Conservation (phyloP, 1,140 invertebrate genomes). For the Notospermus geniculatus region DNA sequence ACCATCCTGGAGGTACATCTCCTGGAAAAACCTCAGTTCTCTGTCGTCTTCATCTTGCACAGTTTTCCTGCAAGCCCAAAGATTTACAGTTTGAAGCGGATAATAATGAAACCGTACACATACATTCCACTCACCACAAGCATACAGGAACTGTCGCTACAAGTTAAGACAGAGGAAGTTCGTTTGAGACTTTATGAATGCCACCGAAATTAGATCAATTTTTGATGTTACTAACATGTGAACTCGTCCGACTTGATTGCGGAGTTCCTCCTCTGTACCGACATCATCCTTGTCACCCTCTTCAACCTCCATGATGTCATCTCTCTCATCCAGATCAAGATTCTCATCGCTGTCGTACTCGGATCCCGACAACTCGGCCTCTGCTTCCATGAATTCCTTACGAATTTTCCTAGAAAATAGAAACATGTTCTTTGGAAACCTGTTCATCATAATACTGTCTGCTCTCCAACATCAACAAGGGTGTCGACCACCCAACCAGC, state of each 20-base stretch:
- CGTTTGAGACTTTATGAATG: too few species aligned
- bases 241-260: conserved; percentile 56
- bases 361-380: conserved; percentile 74
- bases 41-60: conserved; percentile 78
- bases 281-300: conserved; percentile 68
- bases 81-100: too few species aligned
- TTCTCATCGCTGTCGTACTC: conserved; percentile 53
- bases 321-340: conserved; percentile 67
- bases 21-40: conserved; percentile 74
- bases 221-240: conserved; percentile 47
- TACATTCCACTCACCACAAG: too few species aligned
- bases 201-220: too few species aligned
- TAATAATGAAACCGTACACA: too few species aligned
- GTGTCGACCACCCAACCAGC: too few species aligned
- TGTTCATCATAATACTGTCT: too few species aligned
- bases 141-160: too few species aligned
- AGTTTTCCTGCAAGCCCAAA: conserved; percentile 61
- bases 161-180: too few species aligned
- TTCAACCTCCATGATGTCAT: conserved; percentile 73
- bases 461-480: too few species aligned
- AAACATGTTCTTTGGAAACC: too few species aligned
- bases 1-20: conserved; percentile 81
- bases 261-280: conserved; percentile 57
- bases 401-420: conserved; percentile 38
- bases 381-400: conserved; percentile 75